Percentiles rank a stretch among this genome's conserved stretches.
These are phyloP conservation scores for Astyanax mexicanus DNA, from an alignment of 2,797 vertebrate genomes.

Conservation along the genomic window DNA sequence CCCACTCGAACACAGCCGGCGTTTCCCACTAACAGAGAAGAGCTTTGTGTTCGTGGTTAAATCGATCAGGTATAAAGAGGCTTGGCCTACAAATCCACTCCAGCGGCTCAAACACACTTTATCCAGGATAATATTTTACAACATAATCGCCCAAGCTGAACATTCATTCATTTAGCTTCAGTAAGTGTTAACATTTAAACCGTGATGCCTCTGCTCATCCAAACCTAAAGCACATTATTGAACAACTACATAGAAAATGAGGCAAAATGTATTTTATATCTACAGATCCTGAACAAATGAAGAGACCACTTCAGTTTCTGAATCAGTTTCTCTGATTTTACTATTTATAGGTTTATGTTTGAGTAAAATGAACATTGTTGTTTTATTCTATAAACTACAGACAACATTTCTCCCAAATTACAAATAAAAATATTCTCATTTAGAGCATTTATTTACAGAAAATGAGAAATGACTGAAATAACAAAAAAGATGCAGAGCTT, in stretches of 20 bases:
- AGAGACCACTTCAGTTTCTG: too few species aligned
- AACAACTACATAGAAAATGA: background rate
- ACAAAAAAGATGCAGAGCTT: too few species aligned
- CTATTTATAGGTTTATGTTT: too few species aligned
- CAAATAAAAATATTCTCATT: too few species aligned
- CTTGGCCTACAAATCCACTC: conserved; percentile 20
- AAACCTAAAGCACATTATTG: background rate
- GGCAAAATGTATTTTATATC: too few species aligned
- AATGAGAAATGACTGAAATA: too few species aligned
- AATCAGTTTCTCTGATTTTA: too few species aligned
- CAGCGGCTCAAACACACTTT: background rate
- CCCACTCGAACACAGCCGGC: conserved; percentile 66
- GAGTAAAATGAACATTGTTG: too few species aligned
- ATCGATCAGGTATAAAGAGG: conserved; percentile 64
- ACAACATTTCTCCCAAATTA: too few species aligned
- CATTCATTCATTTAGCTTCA: background rate
- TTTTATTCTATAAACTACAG: too few species aligned
- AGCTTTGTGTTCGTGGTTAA: conserved; percentile 59
- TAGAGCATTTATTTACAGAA: too few species aligned
- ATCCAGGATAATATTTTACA: conserved; percentile 2
- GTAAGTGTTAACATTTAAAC: background rate
- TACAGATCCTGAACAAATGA: too few species aligned
- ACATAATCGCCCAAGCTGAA: background rate
- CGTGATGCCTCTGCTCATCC: background rate
- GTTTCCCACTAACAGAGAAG: conserved; percentile 64